Evolutionary conservation across 2,113 vertebrate genomes (phyloP).

Genomic region (Hassar affinis): DNA sequence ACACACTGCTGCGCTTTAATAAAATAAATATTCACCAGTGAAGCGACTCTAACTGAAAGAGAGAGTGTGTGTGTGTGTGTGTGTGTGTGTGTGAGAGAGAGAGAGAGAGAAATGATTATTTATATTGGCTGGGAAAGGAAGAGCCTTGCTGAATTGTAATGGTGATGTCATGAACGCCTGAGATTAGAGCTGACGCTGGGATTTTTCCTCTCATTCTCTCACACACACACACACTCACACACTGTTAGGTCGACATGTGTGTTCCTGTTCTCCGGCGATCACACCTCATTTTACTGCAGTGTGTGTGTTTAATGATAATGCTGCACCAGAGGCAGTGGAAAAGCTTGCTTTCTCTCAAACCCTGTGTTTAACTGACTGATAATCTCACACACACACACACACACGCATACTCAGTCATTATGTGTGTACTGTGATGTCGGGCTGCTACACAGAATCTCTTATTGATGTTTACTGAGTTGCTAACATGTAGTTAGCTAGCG

Average conservation of each 20-base stretch:
- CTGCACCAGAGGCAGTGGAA: constrained; percentile 23
- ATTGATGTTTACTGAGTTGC: too few species aligned
- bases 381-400: not conserved
- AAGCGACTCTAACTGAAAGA: not conserved
- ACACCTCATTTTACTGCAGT: constrained; percentile 27
- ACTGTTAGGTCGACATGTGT: not conserved
- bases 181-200: constrained; percentile 43
- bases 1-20: not conserved
- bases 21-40: not conserved
- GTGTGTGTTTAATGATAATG: constrained; percentile 47
- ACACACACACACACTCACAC: constrained; percentile 17
- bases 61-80: constrained; percentile 1
- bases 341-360: constrained; percentile 29
- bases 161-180: constrained; percentile 47
- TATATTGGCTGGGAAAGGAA: constrained; percentile 49
- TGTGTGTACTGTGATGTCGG: too few species aligned
- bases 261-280: constrained; percentile 43
- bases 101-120: constrained; percentile 40
- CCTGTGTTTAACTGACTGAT: constrained; percentile 23
- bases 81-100: not conserved
- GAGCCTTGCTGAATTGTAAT: constrained; percentile 47
- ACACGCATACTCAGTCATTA: too few species aligned
- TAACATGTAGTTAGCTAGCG: too few species aligned
- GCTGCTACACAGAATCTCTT: too few species aligned
- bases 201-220: constrained; percentile 14